A percentile compares a stretch with the other conserved stretches of the same genome.
phyloP scores from a whole-genome alignment of 2,888 invertebrate genomes.

The Pemphredon lugubris region DNA sequence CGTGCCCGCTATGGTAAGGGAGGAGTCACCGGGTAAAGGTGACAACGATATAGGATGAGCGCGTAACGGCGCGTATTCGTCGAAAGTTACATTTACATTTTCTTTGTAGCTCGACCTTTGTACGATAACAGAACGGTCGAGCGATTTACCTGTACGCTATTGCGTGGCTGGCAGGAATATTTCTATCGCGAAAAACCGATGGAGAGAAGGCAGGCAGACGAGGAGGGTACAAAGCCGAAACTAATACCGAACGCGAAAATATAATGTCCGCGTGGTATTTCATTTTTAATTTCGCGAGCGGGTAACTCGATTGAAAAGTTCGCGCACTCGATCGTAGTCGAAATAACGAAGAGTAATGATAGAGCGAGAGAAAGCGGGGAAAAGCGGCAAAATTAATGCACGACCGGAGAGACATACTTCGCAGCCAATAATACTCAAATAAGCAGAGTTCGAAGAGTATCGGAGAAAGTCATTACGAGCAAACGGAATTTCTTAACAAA shows the following conservation, averaged over 20 bases:
- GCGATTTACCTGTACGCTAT: conserved; percentile 21
- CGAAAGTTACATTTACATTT: conserved; percentile 8
- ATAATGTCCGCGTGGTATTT: conserved; percentile 34
- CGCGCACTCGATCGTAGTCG: conserved; percentile 4
- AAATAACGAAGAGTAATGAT: conserved; percentile 37
- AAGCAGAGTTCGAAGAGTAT: conserved; percentile 33
- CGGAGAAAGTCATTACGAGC: conserved; percentile 39
- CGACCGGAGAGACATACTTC: neutral
- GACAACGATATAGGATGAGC: no score
- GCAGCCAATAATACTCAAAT: conserved; percentile 40
- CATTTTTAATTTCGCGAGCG: conserved; percentile 40
- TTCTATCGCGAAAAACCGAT: neutral
- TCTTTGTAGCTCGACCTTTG: neutral
- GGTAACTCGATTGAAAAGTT: conserved; percentile 19
- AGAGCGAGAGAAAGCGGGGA: neutral
- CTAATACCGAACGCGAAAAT: conserved; percentile 45
- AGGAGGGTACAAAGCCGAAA: conserved; percentile 3
- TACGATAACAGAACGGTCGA: conserved; percentile 11
- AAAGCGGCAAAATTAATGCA: conserved; percentile 36
- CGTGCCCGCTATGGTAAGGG: no score
- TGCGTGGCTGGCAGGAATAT: conserved; percentile 19
- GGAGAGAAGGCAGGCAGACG: conserved; percentile 1
- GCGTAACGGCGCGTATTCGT: no score
- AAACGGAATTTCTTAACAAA: conserved; percentile 31
- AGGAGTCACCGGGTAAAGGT: no score